phyloP scores from a whole-genome alignment of 1,140 invertebrate species.

The Drosophila nigromelanica region DNA sequence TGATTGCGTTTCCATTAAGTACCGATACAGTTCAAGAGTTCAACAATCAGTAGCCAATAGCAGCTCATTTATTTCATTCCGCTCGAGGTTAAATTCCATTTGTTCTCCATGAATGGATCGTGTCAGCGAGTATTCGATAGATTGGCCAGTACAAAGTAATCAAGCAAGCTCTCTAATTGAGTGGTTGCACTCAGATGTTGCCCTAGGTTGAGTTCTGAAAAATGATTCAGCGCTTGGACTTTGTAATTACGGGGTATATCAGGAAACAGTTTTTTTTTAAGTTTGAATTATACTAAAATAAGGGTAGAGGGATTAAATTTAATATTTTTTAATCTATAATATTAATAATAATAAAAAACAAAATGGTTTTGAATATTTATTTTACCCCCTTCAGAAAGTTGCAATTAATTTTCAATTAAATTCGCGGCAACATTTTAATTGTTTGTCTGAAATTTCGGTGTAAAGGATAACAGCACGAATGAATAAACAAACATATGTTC shows the following conservation, averaged over 20 bases:
- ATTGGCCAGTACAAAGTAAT: neutral
- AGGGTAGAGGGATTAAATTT: too few species aligned
- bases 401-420: slow-evolving; percentile 81
- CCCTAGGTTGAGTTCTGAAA: too few species aligned
- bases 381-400: slow-evolving; percentile 7
- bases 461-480: slow-evolving; percentile 40
- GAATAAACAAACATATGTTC: slow-evolving; percentile 75
- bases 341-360: too few species aligned
- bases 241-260: too few species aligned
- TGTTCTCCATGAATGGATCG: neutral
- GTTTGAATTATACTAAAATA: too few species aligned
- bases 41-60: slow-evolving; percentile 76
- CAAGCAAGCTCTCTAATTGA: neutral
- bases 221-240: too few species aligned
- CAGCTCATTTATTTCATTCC: slow-evolving; percentile 46
- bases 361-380: too few species aligned
- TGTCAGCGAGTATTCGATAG: too few species aligned
- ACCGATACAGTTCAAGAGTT: slow-evolving; percentile 76
- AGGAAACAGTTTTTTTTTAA: too few species aligned
- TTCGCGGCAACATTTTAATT: slow-evolving; percentile 72
- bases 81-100: slow-evolving; percentile 57
- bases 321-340: too few species aligned
- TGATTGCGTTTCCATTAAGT: slow-evolving; percentile 81
- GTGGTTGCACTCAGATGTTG: too few species aligned
- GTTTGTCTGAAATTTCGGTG: slow-evolving; percentile 65